Percentiles rank a stretch among this genome's conserved stretches.
Evolutionary conservation across 2,113 vertebrate species (phyloP).

Genomic region (Pteruthius melanotis): DNA sequence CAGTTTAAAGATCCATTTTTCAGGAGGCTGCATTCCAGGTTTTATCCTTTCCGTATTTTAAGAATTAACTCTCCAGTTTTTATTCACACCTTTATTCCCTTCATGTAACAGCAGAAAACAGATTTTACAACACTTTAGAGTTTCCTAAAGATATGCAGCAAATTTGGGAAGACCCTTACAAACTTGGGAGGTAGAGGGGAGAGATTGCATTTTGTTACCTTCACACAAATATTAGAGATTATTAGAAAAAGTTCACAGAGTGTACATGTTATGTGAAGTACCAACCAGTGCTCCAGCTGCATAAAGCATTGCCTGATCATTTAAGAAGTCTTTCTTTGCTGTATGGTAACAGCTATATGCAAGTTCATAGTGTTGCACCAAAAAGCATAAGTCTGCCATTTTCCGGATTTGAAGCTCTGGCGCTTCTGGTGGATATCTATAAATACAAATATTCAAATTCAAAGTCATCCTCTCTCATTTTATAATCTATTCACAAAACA

Average conservation of each 20-base stretch:
- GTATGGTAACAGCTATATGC: slow-evolving; percentile 98
- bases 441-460: slow-evolving; percentile 50
- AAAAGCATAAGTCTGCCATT: slow-evolving; percentile 98
- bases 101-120: neutral
- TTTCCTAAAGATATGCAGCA: neutral
- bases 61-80: neutral
- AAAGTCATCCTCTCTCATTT: neutral
- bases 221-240: neutral
- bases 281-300: slow-evolving; percentile 95
- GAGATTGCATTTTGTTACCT: neutral
- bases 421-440: slow-evolving; percentile 95
- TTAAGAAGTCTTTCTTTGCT: slow-evolving; percentile 97
- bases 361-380: slow-evolving; percentile 97
- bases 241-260: slow-evolving; percentile 2
- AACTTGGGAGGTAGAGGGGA: neutral
- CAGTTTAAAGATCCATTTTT: neutral
- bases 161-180: neutral
- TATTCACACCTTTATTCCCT: neutral
- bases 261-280: neutral
- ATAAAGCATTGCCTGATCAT: slow-evolving; percentile 98
- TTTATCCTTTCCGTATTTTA: neutral
- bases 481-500: neutral
- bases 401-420: slow-evolving; percentile 97
- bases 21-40: neutral
- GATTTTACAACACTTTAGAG: neutral